Percentiles rank a stretch among this genome's conserved stretches.
phyloP scores from a whole-genome alignment of 2,888 invertebrate species.

The Myopa tessellatipennis region DNA sequence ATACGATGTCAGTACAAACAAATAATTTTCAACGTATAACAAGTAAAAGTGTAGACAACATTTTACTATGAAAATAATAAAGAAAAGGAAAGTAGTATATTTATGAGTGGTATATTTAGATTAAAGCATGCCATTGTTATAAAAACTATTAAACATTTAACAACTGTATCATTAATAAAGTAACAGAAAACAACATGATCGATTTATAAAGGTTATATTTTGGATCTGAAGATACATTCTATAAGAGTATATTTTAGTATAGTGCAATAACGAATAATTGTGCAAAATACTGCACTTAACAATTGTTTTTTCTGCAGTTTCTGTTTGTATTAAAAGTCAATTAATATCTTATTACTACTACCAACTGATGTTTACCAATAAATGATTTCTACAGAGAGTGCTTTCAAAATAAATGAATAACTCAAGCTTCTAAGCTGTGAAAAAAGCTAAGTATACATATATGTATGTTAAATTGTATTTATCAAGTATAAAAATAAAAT shows the following conservation, averaged over 20 bases:
- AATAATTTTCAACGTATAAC: no score
- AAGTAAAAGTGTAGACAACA: no score
- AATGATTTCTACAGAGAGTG: background rate
- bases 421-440: background rate
- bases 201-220: background rate
- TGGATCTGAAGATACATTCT: background rate
- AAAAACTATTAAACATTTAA: background rate
- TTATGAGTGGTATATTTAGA: background rate
- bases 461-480: constrained; percentile 4
- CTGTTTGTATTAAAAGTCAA: background rate
- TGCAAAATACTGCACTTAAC: background rate
- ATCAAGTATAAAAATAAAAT: constrained; percentile 16
- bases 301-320: background rate
- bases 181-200: background rate
- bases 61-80: no score
- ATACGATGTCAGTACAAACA: no score
- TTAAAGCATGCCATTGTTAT: background rate
- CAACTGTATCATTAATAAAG: background rate
- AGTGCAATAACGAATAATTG: background rate
- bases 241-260: background rate
- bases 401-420: background rate
- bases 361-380: background rate
- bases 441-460: background rate
- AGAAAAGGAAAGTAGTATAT: no score
- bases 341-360: background rate